phyloP scores from a whole-genome alignment of 2,113 vertebrate genomes.

The Neopipo cinnamomea region DNA sequence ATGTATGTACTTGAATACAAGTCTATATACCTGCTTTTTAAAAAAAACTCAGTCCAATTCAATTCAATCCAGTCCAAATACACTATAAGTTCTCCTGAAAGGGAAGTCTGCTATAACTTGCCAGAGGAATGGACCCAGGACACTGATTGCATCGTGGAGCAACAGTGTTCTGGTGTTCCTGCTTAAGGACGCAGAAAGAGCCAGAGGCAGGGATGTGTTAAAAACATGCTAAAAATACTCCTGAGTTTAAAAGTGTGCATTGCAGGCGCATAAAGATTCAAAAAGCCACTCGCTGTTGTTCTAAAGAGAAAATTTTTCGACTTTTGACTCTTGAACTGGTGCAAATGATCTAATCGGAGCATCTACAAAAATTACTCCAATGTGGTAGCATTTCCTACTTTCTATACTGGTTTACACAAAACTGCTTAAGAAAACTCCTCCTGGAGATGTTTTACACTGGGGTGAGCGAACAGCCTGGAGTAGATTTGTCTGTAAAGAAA shows the following conservation, averaged over 20 bases:
- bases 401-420: background rate
- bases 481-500: background rate
- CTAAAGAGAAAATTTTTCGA: background rate
- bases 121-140: background rate
- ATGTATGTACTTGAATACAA: rapidly evolving
- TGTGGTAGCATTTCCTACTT: background rate
- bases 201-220: background rate
- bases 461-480: background rate
- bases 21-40: background rate
- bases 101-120: background rate
- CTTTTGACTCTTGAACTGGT: background rate
- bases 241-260: background rate
- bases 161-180: background rate
- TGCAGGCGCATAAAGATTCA: background rate
- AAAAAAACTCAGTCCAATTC: background rate
- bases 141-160: background rate
- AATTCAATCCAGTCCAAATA: background rate
- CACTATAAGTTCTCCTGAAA: background rate
- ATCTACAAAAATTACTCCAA: background rate
- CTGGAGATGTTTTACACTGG: background rate
- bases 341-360: background rate
- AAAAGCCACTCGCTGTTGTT: background rate
- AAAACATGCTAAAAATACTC: background rate
- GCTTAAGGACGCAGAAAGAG: background rate
- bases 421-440: background rate